phyloP scores from a whole-genome alignment of 2,797 vertebrate genomes.

The Trematomus bernacchii region DNA sequence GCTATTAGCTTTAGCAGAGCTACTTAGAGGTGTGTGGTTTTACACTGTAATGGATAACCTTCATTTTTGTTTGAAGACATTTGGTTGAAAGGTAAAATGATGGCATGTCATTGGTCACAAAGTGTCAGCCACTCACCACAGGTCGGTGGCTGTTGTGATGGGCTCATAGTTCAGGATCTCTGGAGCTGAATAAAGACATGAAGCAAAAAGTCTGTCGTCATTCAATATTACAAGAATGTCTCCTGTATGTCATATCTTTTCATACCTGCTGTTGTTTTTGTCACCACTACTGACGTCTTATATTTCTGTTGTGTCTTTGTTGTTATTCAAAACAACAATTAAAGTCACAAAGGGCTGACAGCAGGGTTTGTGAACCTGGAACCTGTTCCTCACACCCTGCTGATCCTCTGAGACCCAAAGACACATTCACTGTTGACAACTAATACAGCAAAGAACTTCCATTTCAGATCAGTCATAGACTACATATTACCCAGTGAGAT shows the following conservation, averaged over 20 bases:
- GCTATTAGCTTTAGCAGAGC: conserved; percentile 3
- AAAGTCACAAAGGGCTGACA: neutral
- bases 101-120: no score
- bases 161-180: conserved; percentile 98
- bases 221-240: neutral
- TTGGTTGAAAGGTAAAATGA: no score
- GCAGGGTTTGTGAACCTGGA: no score
- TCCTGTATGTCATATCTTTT: neutral
- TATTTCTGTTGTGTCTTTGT: neutral
- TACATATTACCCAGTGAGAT: no score
- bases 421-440: no score
- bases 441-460: no score
- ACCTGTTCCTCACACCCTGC: no score
- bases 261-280: neutral
- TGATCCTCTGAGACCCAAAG: no score
- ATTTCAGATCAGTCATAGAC: no score
- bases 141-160: conserved; percentile 95
- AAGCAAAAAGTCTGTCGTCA: conserved; percentile 1
- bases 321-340: neutral
- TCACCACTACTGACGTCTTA: neutral
- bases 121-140: conserved; percentile 89
- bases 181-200: conserved; percentile 86
- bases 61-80: no score
- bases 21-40: conserved; percentile 20
- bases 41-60: neutral